Evolutionary conservation across 2,888 invertebrate genomes (phyloP).

Genomic region (Ophioninae sp.): DNA sequence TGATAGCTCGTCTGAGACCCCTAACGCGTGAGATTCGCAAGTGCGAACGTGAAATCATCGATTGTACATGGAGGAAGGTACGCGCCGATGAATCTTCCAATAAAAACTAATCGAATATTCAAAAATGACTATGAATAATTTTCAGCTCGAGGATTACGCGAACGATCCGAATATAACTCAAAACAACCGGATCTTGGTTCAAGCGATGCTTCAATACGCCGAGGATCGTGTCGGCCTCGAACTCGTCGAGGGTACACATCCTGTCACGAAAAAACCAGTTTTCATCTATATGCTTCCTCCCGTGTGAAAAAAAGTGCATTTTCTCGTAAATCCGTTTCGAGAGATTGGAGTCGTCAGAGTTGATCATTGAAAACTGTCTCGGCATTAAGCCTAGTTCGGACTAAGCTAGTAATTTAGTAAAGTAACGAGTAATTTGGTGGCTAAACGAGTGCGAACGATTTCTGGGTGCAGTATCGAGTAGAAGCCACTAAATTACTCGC

Average conservation of each 20-base stretch:
- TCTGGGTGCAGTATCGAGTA: too few relatives aligned
- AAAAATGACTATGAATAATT: background rate
- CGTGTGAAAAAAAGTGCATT: conserved; percentile 6
- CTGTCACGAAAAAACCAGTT: conserved; percentile 81
- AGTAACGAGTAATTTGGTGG: too few relatives aligned
- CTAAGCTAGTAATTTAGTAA: too few relatives aligned
- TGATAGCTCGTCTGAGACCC: conserved; percentile 88
- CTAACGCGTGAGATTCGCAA: conserved; percentile 84
- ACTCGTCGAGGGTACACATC: conserved; percentile 82
- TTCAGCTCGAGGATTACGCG: conserved; percentile 84
- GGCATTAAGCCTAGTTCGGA: too few relatives aligned
- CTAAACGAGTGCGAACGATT: too few relatives aligned
- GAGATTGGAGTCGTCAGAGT: too few relatives aligned
- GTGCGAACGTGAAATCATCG: conserved; percentile 89
- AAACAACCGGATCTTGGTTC: conserved; percentile 86
- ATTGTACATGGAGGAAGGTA: conserved; percentile 91
- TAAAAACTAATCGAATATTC: background rate
- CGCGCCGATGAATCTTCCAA: background rate
- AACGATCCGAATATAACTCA: conserved; percentile 88
- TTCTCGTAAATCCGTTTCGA: background rate
- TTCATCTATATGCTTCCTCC: conserved; percentile 70
- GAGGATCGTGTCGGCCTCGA: conserved; percentile 84
- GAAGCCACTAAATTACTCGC: too few relatives aligned
- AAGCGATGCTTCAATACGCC: conserved; percentile 86
- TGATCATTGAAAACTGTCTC: too few relatives aligned